phyloP scores from a whole-genome alignment of 2,113 vertebrate genomes.

The Manacus vitellinus region DNA sequence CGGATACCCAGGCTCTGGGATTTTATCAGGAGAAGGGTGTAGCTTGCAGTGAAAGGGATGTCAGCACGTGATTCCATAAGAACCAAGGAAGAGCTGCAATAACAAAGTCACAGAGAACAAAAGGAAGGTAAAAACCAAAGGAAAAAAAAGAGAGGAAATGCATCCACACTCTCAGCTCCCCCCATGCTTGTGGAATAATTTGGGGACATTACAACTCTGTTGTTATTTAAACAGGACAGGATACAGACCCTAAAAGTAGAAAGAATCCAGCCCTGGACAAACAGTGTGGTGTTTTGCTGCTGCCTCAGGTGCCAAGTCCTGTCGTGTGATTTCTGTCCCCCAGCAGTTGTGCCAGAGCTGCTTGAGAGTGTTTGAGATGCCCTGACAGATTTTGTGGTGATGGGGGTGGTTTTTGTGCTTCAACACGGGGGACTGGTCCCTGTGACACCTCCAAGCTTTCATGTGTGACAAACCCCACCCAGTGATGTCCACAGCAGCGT shows the following conservation, averaged over 20 bases:
- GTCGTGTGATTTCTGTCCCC: background rate
- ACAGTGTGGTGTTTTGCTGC: background rate
- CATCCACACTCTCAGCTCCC: background rate
- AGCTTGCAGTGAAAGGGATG: background rate
- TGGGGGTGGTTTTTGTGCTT: background rate
- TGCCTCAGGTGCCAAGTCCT: background rate
- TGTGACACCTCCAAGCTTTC: background rate
- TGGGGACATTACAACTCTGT: background rate
- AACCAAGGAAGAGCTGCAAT: background rate
- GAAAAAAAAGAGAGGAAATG: background rate
- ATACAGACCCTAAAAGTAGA: background rate
- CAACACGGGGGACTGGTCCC: background rate
- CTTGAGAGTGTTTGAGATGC: fast-evolving
- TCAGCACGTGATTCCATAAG: background rate
- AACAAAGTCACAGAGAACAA: background rate
- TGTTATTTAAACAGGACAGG: background rate
- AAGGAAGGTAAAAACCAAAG: background rate
- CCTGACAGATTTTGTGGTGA: fast-evolving
- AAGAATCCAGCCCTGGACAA: background rate
- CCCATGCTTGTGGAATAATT: background rate
- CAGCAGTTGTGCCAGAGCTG: background rate
- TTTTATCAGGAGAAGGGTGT: background rate
- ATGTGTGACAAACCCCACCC: fast-evolving
- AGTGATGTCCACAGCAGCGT: fast-evolving
- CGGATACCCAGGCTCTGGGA: background rate